A percentile compares a stretch with the other conserved stretches of the same genome.
phyloP scores from a whole-genome alignment of 2,113 vertebrate species.

The Vireo altiloquus region DNA sequence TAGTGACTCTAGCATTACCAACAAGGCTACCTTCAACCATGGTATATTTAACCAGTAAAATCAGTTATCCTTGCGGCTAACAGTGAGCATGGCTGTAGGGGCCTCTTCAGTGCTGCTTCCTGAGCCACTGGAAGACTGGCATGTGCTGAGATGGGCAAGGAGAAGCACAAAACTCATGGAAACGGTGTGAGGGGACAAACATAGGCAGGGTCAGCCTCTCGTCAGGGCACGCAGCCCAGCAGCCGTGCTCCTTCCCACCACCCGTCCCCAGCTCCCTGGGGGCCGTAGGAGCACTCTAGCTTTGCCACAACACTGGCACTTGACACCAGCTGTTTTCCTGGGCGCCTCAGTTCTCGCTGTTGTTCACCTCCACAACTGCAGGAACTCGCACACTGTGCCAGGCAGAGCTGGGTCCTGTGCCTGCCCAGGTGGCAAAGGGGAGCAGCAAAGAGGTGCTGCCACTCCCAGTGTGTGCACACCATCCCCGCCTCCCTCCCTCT shows the following conservation, averaged over 20 bases:
- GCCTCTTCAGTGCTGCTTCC: not conserved
- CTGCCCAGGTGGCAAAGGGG: not conserved
- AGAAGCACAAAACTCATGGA: not conserved
- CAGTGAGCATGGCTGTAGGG: not conserved
- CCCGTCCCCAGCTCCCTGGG: not conserved
- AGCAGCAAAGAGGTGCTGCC: not conserved
- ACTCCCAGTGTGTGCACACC: too few species aligned
- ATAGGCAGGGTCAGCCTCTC: fast-evolving
- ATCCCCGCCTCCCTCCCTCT: too few species aligned
- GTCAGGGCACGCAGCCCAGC: too few species aligned
- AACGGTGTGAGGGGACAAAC: fast-evolving
- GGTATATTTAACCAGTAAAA: not conserved
- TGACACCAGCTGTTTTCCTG: fast-evolving
- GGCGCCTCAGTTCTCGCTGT: not conserved
- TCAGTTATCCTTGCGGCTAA: not conserved
- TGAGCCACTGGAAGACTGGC: not conserved
- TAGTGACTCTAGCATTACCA: not conserved
- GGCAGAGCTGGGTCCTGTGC: not conserved
- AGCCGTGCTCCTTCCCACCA: not conserved
- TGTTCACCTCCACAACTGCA: not conserved
- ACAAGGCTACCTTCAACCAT: not conserved
- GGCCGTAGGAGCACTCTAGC: fast-evolving
- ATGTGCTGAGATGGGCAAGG: fast-evolving
- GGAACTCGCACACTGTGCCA: fast-evolving
- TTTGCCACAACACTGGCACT: not conserved